Base-by-base conservation (phyloP, 2,888 invertebrate genomes). In the Thelaira solivaga region DNA sequence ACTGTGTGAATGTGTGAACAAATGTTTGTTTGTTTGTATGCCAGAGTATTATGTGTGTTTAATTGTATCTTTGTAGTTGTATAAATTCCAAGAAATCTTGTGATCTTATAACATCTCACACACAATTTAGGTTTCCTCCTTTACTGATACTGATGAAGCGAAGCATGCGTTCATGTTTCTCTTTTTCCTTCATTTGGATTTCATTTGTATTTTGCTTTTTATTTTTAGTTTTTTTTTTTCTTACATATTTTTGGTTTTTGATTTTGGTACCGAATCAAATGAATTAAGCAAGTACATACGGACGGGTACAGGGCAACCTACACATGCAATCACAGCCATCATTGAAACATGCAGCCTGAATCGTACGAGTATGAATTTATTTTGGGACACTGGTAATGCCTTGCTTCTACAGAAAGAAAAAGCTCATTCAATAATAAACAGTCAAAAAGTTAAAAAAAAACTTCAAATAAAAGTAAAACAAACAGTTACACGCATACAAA, bases 11-110 rank as follows among this genome's bases (percentile, higher is more conserved):
- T 2, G 62, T 76, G 7, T 73, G 64, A 57, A 55, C 43, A 57
- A 47, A 45, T 43, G 43, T 71, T 45, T 67, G 18, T 26, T 31
- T 20, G 36, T 68, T 45, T 7, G 67, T 76, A 10, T 75, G 68
- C 8, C 4, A 2, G 10, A 8, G 2, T 31, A 2, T 24, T 68
- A 47, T 10, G 64, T 74, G 8, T 75, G 64, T 53, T 24, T 36
- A 39, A 36, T 49, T 16, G 43, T 31, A 20, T 83, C 78, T 80
- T 65, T 80, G 79, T 68, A 73, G 2, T 74, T 85, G 83, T 84
- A 83, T 83, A 84, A 78, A 78, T 78, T 78, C 78, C 74, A 47
- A 78, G 78, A 78, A 78, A 78, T 78, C 74, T 78, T 78, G 55
- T 78, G 78, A 78, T 78, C 78, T 78, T 78, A 71, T 78, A 78